Conservation (phyloP, 2,113 vertebrate genomes). For the Octodon degus region DNA sequence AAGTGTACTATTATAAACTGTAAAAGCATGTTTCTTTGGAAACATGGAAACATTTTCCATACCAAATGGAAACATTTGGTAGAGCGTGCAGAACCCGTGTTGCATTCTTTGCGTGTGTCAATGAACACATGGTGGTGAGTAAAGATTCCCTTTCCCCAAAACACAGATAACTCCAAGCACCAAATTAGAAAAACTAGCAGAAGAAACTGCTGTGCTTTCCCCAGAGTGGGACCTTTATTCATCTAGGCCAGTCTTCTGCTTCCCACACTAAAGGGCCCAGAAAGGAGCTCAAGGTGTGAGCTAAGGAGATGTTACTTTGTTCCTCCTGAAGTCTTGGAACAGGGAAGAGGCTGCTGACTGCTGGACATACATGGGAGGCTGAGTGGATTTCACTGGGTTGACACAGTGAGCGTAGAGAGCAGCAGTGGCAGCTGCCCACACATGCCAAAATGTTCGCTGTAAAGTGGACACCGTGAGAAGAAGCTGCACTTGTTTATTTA, state of each 20-base stretch:
- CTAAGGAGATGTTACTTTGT: background rate
- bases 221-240: rapidly evolving
- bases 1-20: too few relatives aligned
- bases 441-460: rapidly evolving
- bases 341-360: background rate
- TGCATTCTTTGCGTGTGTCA: rapidly evolving
- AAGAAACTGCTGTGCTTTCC: rapidly evolving
- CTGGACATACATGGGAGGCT: background rate
- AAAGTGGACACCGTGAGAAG: background rate
- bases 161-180: background rate
- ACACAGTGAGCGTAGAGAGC: background rate
- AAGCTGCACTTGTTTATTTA: background rate
- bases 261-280: background rate
- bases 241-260: background rate
- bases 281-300: background rate
- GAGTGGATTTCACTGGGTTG: background rate
- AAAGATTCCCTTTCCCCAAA: background rate
- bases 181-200: background rate
- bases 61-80: background rate
- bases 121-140: background rate
- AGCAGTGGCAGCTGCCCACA: rapidly evolving
- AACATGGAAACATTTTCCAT: background rate
- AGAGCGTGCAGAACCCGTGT: rapidly evolving
- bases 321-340: background rate
- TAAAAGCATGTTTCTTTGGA: background rate